Evolutionary conservation across 2,797 vertebrate species (phyloP).

Genomic region (Xyrichtys novacula): DNA sequence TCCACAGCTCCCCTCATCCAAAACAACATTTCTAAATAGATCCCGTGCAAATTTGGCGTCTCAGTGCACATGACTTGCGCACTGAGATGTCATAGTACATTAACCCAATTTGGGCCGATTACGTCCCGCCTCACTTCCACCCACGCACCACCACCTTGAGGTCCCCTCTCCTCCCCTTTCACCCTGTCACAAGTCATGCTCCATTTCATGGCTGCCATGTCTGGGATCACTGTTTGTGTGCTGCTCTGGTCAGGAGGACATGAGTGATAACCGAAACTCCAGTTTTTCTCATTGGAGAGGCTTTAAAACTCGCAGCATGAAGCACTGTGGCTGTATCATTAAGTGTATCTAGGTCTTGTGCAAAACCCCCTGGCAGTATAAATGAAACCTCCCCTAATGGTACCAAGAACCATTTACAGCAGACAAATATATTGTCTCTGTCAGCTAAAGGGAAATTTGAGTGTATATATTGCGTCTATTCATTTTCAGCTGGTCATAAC

Average conservation of each 20-base stretch:
- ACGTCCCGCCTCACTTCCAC: slow-evolving; percentile 43
- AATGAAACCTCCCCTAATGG: slow-evolving; percentile 77
- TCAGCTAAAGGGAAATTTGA: slow-evolving; percentile 58
- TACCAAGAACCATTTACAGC: slow-evolving; percentile 67
- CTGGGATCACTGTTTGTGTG: slow-evolving; percentile 33
- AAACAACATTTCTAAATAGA: slow-evolving; percentile 55
- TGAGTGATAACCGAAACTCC: slow-evolving; percentile 65
- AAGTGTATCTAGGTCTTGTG: slow-evolving; percentile 70
- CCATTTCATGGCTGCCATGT: slow-evolving; percentile 54
- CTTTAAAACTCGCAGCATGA: slow-evolving; percentile 72
- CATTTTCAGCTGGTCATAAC: slow-evolving; percentile 63
- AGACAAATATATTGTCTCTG: slow-evolving; percentile 68
- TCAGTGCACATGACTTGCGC: slow-evolving; percentile 56
- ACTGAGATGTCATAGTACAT: slow-evolving; percentile 63
- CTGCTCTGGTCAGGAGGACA: slow-evolving; percentile 41
- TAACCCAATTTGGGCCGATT: slow-evolving; percentile 66
- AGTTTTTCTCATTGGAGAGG: slow-evolving; percentile 59
- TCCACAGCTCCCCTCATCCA: slow-evolving; percentile 34
- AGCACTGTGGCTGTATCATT: slow-evolving; percentile 68
- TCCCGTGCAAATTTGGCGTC: slow-evolving; percentile 49
- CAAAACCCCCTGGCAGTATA: slow-evolving; percentile 69
- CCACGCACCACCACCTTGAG: slow-evolving; percentile 33
- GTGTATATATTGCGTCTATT: slow-evolving; percentile 57
- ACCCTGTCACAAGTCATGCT: slow-evolving; percentile 62
- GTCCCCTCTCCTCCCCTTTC: slow-evolving; percentile 45